Evolutionary conservation across 1,140 invertebrate species (phyloP).

Genomic region (Drosophila lacteicornis): DNA sequence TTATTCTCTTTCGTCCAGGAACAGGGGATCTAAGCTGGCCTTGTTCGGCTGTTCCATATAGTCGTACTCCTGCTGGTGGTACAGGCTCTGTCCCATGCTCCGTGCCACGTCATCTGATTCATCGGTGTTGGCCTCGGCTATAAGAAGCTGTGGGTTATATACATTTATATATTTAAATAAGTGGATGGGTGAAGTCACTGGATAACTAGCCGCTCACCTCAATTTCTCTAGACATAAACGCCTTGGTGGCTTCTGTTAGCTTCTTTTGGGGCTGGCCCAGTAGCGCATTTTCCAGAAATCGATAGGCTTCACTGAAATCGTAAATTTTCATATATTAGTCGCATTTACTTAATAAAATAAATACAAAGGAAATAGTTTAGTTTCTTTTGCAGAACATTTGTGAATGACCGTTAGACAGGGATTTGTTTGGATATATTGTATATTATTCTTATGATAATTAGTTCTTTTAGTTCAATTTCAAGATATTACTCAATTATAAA

Average conservation of each 20-base stretch:
- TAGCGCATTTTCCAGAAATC: slow-evolving; percentile 67
- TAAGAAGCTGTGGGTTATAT: slow-evolving; percentile 38
- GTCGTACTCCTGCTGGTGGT: slow-evolving; percentile 19
- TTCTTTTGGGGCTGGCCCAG: slow-evolving; percentile 65
- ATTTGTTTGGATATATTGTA: too few species aligned
- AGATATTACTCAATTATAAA: background rate
- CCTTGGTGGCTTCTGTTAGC: slow-evolving; percentile 37
- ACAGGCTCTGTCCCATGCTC: slow-evolving; percentile 34
- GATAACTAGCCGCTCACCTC: slow-evolving; percentile 34
- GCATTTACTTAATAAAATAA: background rate
- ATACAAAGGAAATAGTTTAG: too few species aligned
- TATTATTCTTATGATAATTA: too few species aligned
- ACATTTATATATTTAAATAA: rapidly evolving
- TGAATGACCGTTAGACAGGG: background rate
- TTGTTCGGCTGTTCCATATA: slow-evolving; percentile 41
- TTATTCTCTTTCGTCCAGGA: slow-evolving; percentile 37
- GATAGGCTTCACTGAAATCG: slow-evolving; percentile 59
- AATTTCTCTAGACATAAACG: slow-evolving; percentile 63
- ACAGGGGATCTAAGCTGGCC: slow-evolving; percentile 57
- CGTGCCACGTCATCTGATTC: slow-evolving; percentile 43
- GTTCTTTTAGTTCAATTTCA: too few species aligned
- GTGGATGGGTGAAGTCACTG: background rate
- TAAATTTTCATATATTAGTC: background rate
- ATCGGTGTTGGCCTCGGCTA: slow-evolving; percentile 69
- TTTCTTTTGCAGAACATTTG: too few species aligned